These are phyloP conservation scores for Venturia canescens DNA, from an alignment of 1,140 invertebrate species.

Conservation along the genomic window DNA sequence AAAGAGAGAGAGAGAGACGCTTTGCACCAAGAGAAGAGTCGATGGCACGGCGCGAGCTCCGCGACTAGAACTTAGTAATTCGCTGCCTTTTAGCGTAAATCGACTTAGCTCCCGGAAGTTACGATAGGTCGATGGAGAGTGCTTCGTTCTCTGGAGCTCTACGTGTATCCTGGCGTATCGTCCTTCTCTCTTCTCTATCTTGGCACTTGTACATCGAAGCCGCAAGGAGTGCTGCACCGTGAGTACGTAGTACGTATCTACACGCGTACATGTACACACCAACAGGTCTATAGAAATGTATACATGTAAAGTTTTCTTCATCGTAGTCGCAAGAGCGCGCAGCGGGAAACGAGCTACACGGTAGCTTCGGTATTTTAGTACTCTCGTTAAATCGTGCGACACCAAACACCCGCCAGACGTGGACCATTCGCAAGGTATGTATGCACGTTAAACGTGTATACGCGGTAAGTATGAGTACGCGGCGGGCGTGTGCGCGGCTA, in stretches of 20 bases:
- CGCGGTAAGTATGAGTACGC: neutral
- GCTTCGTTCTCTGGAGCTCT: conserved; percentile 33
- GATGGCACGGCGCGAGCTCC: conserved; percentile 11
- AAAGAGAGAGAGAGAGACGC: neutral
- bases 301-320: neutral
- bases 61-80: conserved; percentile 41
- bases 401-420: conserved; percentile 37
- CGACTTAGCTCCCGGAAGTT: conserved; percentile 45
- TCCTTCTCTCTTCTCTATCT: conserved; percentile 34
- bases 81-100: conserved; percentile 45
- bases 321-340: neutral
- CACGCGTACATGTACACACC: too few species aligned
- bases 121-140: conserved; percentile 44
- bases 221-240: neutral
- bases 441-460: neutral
- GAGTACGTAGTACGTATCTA: neutral
- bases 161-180: conserved; percentile 28
- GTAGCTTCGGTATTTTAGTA: conserved; percentile 49
- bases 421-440: conserved; percentile 12
- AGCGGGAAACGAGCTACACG: conserved; percentile 48
- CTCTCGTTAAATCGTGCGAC: conserved; percentile 47
- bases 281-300: neutral
- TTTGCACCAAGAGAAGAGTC: conserved; percentile 3
- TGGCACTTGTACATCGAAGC: conserved; percentile 11
- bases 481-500: neutral